Conservation (phyloP, 2,797 vertebrate species). For the Peromyscus melanophrys region DNA sequence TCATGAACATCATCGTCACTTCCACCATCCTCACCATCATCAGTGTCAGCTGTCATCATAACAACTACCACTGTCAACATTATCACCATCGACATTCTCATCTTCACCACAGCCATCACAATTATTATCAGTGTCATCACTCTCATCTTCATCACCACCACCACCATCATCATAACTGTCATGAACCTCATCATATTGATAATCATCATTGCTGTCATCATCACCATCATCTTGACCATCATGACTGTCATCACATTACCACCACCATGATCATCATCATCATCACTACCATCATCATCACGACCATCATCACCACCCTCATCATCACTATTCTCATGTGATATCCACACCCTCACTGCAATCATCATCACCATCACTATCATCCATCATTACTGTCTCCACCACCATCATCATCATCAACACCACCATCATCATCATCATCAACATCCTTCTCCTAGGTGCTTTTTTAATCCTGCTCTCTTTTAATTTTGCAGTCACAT, state of each 20-base stretch:
- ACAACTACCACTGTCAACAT: too few species aligned
- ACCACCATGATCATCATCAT: background rate
- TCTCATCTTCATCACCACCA: too few species aligned
- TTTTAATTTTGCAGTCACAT: conserved; percentile 28
- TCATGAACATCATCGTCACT: too few species aligned
- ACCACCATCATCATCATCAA: background rate
- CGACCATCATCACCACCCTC: background rate
- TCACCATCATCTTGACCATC: too few species aligned
- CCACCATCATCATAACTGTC: too few species aligned
- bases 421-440: background rate
- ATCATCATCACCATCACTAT: too few species aligned
- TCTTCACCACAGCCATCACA: background rate
- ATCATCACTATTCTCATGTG: background rate
- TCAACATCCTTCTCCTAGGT: background rate
- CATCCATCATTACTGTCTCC: background rate
- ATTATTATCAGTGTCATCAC: background rate
- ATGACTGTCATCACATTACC: too few species aligned
- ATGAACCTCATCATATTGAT: too few species aligned
- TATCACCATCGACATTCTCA: background rate
- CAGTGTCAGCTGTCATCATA: background rate
- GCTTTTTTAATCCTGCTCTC: background rate
- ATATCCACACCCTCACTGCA: too few species aligned
- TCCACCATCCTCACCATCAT: background rate
- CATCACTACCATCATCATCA: background rate
- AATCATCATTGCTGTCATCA: too few species aligned